Percentiles rank a stretch among this genome's conserved stretches.
Evolutionary conservation across 30 jellyfish, hydroid and myxozoan species (phyloP).

Genomic region (Pelagia noctiluca): DNA sequence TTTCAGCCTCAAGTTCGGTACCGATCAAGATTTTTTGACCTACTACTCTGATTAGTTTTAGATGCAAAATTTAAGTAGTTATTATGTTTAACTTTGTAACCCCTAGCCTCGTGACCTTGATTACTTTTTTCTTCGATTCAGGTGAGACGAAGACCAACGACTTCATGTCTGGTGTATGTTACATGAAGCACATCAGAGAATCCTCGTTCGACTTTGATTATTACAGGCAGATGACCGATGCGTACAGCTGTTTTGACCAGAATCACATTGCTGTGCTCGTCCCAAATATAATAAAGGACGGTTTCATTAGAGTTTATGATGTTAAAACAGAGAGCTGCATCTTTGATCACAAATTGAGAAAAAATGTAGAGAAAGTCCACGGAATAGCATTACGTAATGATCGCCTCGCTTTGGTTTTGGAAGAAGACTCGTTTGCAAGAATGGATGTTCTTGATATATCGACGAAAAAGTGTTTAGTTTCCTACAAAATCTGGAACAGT

Average conservation of each 20-base stretch:
- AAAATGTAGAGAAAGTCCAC: conserved; percentile 17
- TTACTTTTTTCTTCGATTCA: too few species aligned
- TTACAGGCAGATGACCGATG: conserved; percentile 13
- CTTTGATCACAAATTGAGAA: neutral
- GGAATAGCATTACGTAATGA: conserved; percentile 29
- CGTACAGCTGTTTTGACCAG: conserved; percentile 24
- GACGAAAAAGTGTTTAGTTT: neutral
- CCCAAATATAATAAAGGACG: conserved; percentile 26
- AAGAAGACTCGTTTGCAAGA: neutral
- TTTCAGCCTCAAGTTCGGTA: too few species aligned
- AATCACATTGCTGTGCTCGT: conserved; percentile 26
- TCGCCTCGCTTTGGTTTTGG: conserved; percentile 24
- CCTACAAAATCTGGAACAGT: neutral
- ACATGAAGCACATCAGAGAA: conserved; percentile 20
- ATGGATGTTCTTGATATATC: neutral
- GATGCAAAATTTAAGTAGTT: too few species aligned
- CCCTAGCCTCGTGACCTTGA: too few species aligned
- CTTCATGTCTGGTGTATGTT: conserved; percentile 51
- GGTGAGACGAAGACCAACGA: conserved; percentile 1
- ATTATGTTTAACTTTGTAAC: too few species aligned
- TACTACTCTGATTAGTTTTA: too few species aligned
- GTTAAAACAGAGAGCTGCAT: conserved; percentile 4
- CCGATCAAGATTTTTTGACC: too few species aligned
- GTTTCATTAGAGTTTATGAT: conserved; percentile 40
- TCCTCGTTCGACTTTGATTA: conserved; percentile 26